Base-by-base conservation (phyloP, 2,888 invertebrate genomes). In the Eulithis prunata region DNA sequence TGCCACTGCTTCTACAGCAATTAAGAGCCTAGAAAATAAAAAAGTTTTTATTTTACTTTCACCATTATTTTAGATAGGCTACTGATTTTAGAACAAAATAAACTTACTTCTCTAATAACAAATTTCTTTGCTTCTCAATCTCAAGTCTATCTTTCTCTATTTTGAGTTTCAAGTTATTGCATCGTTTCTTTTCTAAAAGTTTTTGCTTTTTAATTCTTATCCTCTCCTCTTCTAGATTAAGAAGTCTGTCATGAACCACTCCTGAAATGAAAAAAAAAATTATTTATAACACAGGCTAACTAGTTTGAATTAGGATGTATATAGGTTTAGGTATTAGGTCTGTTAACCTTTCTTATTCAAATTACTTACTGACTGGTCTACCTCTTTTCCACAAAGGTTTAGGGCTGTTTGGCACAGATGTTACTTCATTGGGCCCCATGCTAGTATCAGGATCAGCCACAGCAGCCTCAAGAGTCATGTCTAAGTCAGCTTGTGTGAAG, bases 201-300 rank as follows among this genome's bases (percentile, higher is more conserved):
- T 87, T 87, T 68, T 87, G 87, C 68, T 87, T 87, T 60, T 87
- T 84, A 57, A 87, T 83, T 78, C 78, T 83, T 73, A 87, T 83
- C 75, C 78, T 84, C 73, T 87, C 87, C 75, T 87, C 87, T 75
- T 87, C 87, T 69, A 87, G 77, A 71, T 76, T 82, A 36, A 87
- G 73, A 32, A 87, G 80, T 72, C 84, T 81, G 66, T 87, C 87
- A 76, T 87, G 86, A 36, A 85, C 83, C 83, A 60, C 32, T 61
- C 61, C 65, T 65, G 53, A 0, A 65, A 56, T 8, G 38, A 56
- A 6, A 46, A 41, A 28, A 36, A 14, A 41, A 4, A 45, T 45
- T 41, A 41, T 1, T 3, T 10, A 41, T 36, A 6, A 54, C 10
- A 21, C 10, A 51, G 41, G 38, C 13, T 12, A 38, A 43, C 12